phyloP scores from a whole-genome alignment of 2,888 invertebrate genomes.

The Mesorhabditis spiculigera region DNA sequence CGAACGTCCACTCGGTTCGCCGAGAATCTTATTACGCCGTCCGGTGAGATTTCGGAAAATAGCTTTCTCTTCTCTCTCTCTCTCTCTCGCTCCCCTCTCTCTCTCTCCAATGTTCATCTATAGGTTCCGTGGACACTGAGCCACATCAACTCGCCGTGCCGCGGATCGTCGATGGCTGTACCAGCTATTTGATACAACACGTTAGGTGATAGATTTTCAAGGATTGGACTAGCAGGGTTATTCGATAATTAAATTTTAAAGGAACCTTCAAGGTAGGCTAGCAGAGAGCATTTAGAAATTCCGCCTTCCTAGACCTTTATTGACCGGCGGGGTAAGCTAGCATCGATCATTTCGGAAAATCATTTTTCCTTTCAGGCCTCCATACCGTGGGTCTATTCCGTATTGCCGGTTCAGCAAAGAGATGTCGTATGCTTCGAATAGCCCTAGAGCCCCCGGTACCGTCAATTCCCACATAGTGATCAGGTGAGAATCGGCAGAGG shows the following conservation, averaged over 20 bases:
- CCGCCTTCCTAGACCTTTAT: background rate
- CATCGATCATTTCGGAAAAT: constrained; percentile 5
- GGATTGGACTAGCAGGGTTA: background rate
- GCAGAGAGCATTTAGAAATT: too few relatives aligned
- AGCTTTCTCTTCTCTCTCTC: constrained; percentile 20
- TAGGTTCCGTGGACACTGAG: constrained; percentile 23
- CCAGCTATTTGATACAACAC: constrained; percentile 60
- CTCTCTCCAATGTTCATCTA: background rate
- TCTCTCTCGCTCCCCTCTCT: constrained; percentile 19
- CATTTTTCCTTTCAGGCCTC: constrained; percentile 62
- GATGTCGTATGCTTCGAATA: constrained; percentile 76
- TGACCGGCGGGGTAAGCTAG: background rate
- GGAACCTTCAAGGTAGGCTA: too few relatives aligned
- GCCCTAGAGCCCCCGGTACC: constrained; percentile 26
- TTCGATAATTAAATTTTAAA: too few relatives aligned
- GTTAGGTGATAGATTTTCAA: constrained; percentile 46
- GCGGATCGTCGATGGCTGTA: constrained; percentile 59
- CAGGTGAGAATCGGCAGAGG: background rate
- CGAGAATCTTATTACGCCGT: background rate
- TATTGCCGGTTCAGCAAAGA: constrained; percentile 84
- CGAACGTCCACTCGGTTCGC: background rate
- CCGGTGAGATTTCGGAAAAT: background rate
- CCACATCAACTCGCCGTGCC: constrained; percentile 59
- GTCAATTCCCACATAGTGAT: background rate
- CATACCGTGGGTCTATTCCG: constrained; percentile 84